phyloP scores from a whole-genome alignment of 2,888 invertebrate genomes.

The Patella depressa region DNA sequence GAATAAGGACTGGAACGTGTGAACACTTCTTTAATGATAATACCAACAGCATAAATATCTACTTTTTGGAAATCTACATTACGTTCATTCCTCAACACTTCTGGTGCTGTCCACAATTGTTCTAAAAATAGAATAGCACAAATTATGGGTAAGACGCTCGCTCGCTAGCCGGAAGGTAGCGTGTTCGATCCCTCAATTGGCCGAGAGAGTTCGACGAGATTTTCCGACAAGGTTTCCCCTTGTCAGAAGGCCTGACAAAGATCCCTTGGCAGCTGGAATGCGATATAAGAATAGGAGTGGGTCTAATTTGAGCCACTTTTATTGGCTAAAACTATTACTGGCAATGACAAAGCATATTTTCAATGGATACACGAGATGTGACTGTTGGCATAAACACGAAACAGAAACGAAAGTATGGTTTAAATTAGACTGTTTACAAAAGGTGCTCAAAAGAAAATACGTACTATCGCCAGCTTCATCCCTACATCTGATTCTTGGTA shows the following conservation, averaged over 20 bases:
- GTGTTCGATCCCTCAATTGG: no score
- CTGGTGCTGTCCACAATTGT: constrained; percentile 62
- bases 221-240: no score
- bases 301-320: no score
- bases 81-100: constrained; percentile 50
- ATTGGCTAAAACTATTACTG: no score
- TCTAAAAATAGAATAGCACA: constrained; percentile 36
- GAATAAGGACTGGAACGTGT: constrained; percentile 57
- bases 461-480: constrained; percentile 47
- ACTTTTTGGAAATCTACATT: constrained; percentile 54
- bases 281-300: no score
- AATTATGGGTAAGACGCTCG: no score
- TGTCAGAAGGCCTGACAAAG: no score
- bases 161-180: no score
- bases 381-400: not conserved
- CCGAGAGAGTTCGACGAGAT: no score
- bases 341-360: no score
- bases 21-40: constrained; percentile 62
- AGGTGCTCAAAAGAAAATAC: constrained; percentile 19
- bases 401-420: not conserved
- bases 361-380: not conserved
- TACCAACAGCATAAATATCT: constrained; percentile 58
- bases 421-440: not conserved
- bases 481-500: constrained; percentile 46
- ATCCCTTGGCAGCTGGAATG: no score